phyloP scores from a whole-genome alignment of 2,113 vertebrate species.

The Campylomormyrus numenius region DNA sequence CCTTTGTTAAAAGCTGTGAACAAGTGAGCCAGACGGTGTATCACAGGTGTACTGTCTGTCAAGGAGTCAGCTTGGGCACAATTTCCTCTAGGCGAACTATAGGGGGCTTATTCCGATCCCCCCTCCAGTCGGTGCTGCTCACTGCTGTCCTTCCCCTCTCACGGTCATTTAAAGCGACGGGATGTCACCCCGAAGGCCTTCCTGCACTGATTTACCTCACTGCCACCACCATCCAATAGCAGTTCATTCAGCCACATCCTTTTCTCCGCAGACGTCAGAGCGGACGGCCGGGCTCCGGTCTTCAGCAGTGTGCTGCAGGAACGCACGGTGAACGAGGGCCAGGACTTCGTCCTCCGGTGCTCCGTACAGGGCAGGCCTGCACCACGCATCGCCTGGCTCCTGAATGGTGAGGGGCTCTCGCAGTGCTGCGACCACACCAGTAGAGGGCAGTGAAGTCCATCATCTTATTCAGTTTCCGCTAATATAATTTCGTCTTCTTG shows the following conservation, averaged over 20 bases:
- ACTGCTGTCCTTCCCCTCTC: neutral
- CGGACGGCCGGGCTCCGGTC: constrained; percentile 50
- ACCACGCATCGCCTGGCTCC: constrained; percentile 69
- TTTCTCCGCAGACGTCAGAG: constrained; percentile 39
- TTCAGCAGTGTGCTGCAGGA: constrained; percentile 64
- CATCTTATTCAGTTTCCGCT: neutral
- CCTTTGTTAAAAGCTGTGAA: neutral
- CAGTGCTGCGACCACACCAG: neutral
- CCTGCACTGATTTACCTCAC: neutral
- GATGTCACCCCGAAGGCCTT: neutral
- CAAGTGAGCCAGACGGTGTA: neutral
- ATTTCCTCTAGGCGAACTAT: neutral
- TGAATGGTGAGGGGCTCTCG: constrained; percentile 67
- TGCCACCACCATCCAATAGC: neutral
- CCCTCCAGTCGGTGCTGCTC: neutral
- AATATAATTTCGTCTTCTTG: neutral
- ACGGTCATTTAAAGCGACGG: neutral
- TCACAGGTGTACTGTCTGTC: neutral
- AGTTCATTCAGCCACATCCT: neutral
- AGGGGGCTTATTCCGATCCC: neutral
- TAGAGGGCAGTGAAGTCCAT: constrained; percentile 8
- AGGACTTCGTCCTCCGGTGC: constrained; percentile 71
- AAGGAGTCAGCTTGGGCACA: neutral
- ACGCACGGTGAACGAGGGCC: constrained; percentile 63
- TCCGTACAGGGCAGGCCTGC: constrained; percentile 57